phyloP scores from a whole-genome alignment of 2,888 invertebrate genomes.

The Leptopilina syphax region DNA sequence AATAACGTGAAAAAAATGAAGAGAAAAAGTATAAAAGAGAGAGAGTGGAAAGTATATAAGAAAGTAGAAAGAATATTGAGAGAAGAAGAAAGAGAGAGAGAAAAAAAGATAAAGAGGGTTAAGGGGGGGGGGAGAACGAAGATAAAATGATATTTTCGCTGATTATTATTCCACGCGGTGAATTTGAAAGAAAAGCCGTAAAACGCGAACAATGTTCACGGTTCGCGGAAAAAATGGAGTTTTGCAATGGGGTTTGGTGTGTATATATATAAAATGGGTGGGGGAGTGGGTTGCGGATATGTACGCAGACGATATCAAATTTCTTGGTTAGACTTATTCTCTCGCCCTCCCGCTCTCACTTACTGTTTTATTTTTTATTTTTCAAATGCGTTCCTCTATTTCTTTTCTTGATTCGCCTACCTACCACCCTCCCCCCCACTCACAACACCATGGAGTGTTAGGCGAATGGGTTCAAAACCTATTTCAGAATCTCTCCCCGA shows the following conservation, averaged over 20 bases:
- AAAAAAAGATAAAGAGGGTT: too few relatives aligned
- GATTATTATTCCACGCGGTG: constrained; percentile 35
- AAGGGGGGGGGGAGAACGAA: neutral
- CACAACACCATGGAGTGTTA: constrained; percentile 40
- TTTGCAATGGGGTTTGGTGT: constrained; percentile 44
- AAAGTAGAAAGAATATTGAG: too few relatives aligned
- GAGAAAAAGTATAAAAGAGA: too few relatives aligned
- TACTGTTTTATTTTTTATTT: constrained; percentile 18
- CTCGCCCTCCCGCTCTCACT: constrained; percentile 33
- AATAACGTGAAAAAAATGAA: too few relatives aligned
- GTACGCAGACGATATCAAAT: constrained; percentile 61
- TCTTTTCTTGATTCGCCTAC: too few relatives aligned
- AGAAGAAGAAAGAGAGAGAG: too few relatives aligned
- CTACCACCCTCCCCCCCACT: constrained; percentile 1
- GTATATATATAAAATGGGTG: too few relatives aligned
- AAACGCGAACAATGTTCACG: constrained; percentile 40
- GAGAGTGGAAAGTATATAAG: too few relatives aligned
- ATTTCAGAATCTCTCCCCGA: constrained; percentile 69
- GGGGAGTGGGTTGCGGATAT: too few relatives aligned
- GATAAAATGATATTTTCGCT: constrained; percentile 17
- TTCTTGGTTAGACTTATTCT: constrained; percentile 51
- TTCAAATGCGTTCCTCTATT: too few relatives aligned
- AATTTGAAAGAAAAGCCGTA: constrained; percentile 27
- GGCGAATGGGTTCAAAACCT: constrained; percentile 64
- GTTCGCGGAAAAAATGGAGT: constrained; percentile 50